These are phyloP conservation scores for Camptogramma bilineatum DNA, from an alignment of 2,888 invertebrate genomes.

Conservation along the genomic window DNA sequence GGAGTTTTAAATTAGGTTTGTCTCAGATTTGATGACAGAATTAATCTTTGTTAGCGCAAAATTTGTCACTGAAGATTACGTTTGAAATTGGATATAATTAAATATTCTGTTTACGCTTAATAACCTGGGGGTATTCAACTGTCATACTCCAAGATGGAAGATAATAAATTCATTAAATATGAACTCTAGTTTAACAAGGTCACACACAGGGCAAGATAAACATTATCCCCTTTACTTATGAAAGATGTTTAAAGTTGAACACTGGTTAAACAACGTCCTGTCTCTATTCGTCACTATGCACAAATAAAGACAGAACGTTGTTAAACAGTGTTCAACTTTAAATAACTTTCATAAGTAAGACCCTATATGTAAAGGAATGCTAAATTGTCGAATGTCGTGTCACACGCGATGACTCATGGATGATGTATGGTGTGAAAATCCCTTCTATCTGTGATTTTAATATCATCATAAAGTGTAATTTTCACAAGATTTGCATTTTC, in stretches of 20 bases:
- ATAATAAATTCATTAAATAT: slow-evolving; percentile 5
- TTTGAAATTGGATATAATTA: slow-evolving; percentile 3
- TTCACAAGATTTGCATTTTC: background rate
- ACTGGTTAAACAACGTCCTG: no score
- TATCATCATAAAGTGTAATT: background rate
- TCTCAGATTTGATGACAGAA: slow-evolving; percentile 4
- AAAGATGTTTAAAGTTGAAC: no score
- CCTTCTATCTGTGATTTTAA: background rate
- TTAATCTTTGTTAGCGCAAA: slow-evolving; percentile 4
- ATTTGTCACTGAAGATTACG: background rate
- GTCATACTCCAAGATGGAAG: background rate
- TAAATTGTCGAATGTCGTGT: background rate
- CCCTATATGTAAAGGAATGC: background rate
- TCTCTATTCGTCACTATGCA: no score
- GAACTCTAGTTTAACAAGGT: background rate
- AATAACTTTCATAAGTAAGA: no score
- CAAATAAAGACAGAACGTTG: no score
- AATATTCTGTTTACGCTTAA: background rate
- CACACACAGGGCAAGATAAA: background rate
- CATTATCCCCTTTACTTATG: no score
- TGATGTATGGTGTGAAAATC: slow-evolving; percentile 1
- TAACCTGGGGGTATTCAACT: background rate
- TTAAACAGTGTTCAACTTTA: no score
- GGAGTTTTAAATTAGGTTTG: slow-evolving; percentile 12
- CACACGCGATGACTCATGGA: background rate